Evolutionary conservation across 2,113 vertebrate species (phyloP), one percentile per base, ranked within the genome.

Genomic region (Turnix velox): DNA sequence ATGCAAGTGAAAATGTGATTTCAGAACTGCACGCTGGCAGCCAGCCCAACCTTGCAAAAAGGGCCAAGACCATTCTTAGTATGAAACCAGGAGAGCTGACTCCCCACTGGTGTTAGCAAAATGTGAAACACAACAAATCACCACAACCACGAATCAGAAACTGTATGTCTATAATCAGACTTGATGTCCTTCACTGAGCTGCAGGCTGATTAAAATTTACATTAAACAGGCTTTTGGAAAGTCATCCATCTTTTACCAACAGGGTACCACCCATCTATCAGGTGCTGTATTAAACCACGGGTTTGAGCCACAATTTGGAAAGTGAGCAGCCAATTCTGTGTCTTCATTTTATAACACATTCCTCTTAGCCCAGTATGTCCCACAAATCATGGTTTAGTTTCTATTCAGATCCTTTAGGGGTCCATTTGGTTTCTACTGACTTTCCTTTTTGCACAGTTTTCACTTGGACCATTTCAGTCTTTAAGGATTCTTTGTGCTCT

Each of bases 1-100:
- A 93, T 84, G 83, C 89, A 92, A 95, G 92, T 67, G 91, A 92
- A 94, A 97, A 94, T 93, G 92, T 89, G 94, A 93, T 87, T 95
- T 91, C 69, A 88, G 92, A 88, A 90, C 71, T 40, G 46, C 93
- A 76, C 5, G 1, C 42, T 94, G 95, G 85, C 91, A 92, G 66
- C 49, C 48, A 46, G 90, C 84, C 84, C 75, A n/a, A n/a, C 80
- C 52, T 19, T 6, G 27, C 59, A 74, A 33, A 48, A 62, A 77
- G 58, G 65, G 83, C 91, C 90, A 87, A 88, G 80, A 51, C 51
- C 66, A 75, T 82, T 93, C 81, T 68, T n/a, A 37, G 30, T 61
- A 42, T 12, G 31, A 88, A 74, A 20, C 3, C 11, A 62, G 59
- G 51, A 91, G 45, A 39, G 51, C 12, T 40, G 43, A 65, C 30